Percentiles rank a stretch among this genome's conserved stretches.
Conservation (phyloP, 2,888 invertebrate genomes). For the Vesta saturnalis region DNA sequence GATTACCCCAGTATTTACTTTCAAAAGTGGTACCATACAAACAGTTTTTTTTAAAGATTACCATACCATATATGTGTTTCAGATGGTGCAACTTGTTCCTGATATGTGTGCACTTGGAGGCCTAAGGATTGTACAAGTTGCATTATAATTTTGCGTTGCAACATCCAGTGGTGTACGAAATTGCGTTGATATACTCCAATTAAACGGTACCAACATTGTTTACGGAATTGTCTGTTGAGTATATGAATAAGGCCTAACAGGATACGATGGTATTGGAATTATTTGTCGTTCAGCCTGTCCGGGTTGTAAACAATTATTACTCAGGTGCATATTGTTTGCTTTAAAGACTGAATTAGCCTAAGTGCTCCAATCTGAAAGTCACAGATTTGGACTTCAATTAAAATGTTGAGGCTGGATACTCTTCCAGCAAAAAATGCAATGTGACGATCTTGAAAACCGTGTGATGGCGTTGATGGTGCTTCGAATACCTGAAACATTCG, state of each 20-base stretch:
- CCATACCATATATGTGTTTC: too few species aligned
- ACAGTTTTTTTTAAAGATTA: too few species aligned
- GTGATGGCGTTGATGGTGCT: background rate
- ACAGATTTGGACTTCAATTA: background rate
- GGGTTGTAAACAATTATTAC: background rate
- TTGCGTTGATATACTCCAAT: background rate
- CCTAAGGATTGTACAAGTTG: background rate
- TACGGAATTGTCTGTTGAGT: background rate
- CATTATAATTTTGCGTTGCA: background rate
- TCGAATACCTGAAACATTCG: background rate
- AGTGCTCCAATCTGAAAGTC: background rate
- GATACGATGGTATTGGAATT: background rate
- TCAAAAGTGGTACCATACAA: too few species aligned
- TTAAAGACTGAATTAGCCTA: background rate
- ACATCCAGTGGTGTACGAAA: background rate
- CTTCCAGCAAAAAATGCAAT: background rate
- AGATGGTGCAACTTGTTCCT: background rate
- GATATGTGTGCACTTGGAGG: background rate
- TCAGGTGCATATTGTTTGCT: background rate
- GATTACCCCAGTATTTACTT: too few species aligned
- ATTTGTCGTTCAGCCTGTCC: constrained; percentile 2
- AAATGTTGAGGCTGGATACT: background rate
- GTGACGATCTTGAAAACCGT: background rate
- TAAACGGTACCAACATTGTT: constrained; percentile 3
- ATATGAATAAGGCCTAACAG: too few species aligned